Conservation (phyloP, 2,113 vertebrate species). For the Hoplias malabaricus region DNA sequence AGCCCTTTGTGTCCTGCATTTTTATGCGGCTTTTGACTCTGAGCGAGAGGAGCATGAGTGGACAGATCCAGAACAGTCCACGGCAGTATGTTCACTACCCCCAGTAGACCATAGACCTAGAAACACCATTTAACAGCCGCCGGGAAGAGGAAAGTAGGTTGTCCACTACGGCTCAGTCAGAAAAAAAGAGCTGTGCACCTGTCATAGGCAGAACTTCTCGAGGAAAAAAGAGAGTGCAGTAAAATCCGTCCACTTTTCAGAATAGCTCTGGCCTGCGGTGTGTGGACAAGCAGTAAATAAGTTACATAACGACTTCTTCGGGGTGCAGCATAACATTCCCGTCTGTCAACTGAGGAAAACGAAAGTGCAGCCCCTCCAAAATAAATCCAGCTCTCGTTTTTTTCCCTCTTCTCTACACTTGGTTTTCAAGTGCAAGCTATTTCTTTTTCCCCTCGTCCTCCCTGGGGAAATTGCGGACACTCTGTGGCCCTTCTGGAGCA, state of each 20-base stretch:
- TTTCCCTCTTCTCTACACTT: background rate
- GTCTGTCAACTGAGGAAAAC: background rate
- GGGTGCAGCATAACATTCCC: conserved; percentile 9
- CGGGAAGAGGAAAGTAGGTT: conserved; percentile 59
- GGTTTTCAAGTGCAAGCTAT: background rate
- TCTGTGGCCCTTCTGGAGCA: conserved; percentile 12
- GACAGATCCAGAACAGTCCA: conserved; percentile 52
- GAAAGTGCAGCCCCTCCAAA: background rate
- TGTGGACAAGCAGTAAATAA: conserved; percentile 22
- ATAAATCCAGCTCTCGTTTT: background rate
- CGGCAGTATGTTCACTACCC: conserved; percentile 38
- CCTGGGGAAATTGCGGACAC: background rate
- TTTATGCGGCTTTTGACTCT: background rate
- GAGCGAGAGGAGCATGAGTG: conserved; percentile 34
- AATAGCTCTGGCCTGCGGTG: conserved; percentile 9
- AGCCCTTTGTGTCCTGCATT: background rate
- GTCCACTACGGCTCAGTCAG: conserved; percentile 23
- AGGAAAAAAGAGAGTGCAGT: background rate
- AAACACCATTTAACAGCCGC: conserved; percentile 56
- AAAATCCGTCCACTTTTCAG: conserved; percentile 29
- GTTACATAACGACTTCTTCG: conserved; percentile 21
- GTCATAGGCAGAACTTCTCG: conserved; percentile 5
- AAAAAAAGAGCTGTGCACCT: conserved; percentile 30
- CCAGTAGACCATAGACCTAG: conserved; percentile 58
- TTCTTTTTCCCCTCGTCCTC: background rate